phyloP scores from a whole-genome alignment of 2,113 vertebrate species.

The Condylura cristata region DNA sequence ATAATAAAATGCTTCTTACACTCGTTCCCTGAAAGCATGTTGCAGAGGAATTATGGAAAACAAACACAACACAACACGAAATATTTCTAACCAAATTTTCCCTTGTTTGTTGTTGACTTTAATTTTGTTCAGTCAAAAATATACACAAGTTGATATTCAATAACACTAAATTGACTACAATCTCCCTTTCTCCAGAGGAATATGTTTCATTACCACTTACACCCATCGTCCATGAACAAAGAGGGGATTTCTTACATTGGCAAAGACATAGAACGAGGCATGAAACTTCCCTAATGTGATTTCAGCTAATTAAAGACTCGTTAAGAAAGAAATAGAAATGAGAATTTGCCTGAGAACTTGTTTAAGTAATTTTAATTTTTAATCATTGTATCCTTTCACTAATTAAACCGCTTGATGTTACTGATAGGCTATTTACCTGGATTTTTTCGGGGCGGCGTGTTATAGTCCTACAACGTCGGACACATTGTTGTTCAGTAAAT shows the following conservation, averaged over 20 bases:
- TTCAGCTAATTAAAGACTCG: slow-evolving; percentile 80
- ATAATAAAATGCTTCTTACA: slow-evolving; percentile 12
- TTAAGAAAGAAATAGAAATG: slow-evolving; percentile 79
- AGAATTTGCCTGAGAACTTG: slow-evolving; percentile 79
- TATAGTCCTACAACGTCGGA: no score
- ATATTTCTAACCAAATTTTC: slow-evolving; percentile 63
- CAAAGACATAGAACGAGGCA: slow-evolving; percentile 65
- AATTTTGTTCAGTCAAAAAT: slow-evolving; percentile 76
- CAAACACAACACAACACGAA: slow-evolving; percentile 47
- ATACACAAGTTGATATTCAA: slow-evolving; percentile 77
- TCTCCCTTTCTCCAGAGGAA: slow-evolving; percentile 72
- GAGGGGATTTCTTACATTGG: slow-evolving; percentile 67
- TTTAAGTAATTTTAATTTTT: slow-evolving; percentile 81
- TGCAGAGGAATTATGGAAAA: slow-evolving; percentile 47
- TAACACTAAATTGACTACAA: slow-evolving; percentile 74
- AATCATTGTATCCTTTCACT: slow-evolving; percentile 79
- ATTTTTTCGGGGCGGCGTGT: no score
- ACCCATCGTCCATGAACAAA: slow-evolving; percentile 69
- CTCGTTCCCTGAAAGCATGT: background rate
- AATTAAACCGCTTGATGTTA: slow-evolving; percentile 77
- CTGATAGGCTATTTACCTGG: slow-evolving; percentile 70
- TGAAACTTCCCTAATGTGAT: slow-evolving; percentile 79
- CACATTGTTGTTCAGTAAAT: slow-evolving; percentile 24
- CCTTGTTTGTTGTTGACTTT: slow-evolving; percentile 75
- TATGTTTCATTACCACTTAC: slow-evolving; percentile 77